Conservation (phyloP, 2,888 invertebrate genomes). For the Amitus sp. region DNA sequence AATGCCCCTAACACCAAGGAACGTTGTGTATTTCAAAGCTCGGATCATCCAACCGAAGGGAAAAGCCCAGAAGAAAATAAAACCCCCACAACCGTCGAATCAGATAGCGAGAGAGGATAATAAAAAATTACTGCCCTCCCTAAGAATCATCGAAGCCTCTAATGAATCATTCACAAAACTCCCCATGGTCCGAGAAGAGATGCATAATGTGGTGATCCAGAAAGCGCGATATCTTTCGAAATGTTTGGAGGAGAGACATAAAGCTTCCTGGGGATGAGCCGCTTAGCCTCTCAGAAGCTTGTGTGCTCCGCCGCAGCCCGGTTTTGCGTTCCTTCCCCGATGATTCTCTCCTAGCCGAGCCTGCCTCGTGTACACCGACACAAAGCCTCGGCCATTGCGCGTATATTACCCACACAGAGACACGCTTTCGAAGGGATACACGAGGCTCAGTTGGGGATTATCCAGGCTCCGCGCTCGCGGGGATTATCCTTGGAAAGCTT, state of each 20-base stretch:
- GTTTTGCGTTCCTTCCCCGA: conserved; percentile 7
- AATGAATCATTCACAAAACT: conserved; percentile 37
- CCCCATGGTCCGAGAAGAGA: conserved; percentile 30
- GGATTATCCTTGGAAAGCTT: conserved; percentile 60
- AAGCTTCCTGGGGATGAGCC: conserved; percentile 64
- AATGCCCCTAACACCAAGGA: no score
- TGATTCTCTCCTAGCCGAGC: conserved; percentile 10
- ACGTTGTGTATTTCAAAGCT: no score
- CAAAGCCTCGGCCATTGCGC: neutral
- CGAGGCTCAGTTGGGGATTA: conserved; percentile 59
- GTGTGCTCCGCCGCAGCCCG: conserved; percentile 55
- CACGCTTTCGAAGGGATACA: conserved; percentile 46
- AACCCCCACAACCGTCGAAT: no score
- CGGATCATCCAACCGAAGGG: no score
- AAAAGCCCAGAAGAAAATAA: no score
- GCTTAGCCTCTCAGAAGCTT: conserved; percentile 64
- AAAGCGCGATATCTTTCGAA: conserved; percentile 53
- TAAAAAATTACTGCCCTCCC: no score
- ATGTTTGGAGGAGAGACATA: conserved; percentile 58
- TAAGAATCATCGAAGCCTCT: conserved; percentile 14
- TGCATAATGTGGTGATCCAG: conserved; percentile 38
- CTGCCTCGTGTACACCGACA: no score
- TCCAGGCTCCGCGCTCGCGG: conserved; percentile 61
- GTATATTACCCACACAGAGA: conserved; percentile 17
- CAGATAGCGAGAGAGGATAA: no score